Evolutionary conservation across 2,888 invertebrate genomes (phyloP), one percentile per base, ranked within the genome.

Genomic region (Mesorhabditis belari): DNA sequence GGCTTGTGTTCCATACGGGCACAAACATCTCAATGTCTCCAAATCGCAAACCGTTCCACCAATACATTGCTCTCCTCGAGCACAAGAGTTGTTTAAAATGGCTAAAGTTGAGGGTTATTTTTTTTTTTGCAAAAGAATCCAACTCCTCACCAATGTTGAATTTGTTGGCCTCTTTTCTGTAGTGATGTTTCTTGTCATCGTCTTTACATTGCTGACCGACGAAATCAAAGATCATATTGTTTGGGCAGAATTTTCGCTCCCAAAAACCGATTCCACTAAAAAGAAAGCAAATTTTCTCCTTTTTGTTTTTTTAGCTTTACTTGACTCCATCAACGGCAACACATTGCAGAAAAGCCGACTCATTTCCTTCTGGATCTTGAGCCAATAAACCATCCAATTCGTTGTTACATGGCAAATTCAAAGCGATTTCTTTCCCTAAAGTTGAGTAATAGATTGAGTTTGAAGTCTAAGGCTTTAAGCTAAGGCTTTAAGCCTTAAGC

Each of bases 1-100:
- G 24, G 77, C 77, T 27, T 70, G 67, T 3, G 77, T 76, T 23
- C 79, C 79, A 50, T 69, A 74, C 19, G 79, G 79, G 50, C 79
- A 79, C 55, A 80, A 74, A 63, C 79, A 73, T 50, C 64, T 65
- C 21, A 62, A 63, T n/a, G 70, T 61, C 44, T 70, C 69, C 55
- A 71, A 63, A 57, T 79, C 77, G 57, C 80, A 80, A 49, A 80
- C 75, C 19, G 79, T 77, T 21, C 77, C 77, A 6, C 80, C 80
- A 54, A 79, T 79, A 62, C 80, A 80, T 29, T 73, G 71, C 62
- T 79, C 78, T 26, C 79, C 79, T 28, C 75, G 70, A 21, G 72
- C 75, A 61, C 79, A 79, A 50, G 69, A 67, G 54, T 77, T 77
- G 70, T 79, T 79, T 55, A 79, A 63, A 57, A 79, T 79, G 2